These are phyloP conservation scores for Pterostichus madidus DNA, from an alignment of 2,888 invertebrate genomes.

Conservation along the genomic window DNA sequence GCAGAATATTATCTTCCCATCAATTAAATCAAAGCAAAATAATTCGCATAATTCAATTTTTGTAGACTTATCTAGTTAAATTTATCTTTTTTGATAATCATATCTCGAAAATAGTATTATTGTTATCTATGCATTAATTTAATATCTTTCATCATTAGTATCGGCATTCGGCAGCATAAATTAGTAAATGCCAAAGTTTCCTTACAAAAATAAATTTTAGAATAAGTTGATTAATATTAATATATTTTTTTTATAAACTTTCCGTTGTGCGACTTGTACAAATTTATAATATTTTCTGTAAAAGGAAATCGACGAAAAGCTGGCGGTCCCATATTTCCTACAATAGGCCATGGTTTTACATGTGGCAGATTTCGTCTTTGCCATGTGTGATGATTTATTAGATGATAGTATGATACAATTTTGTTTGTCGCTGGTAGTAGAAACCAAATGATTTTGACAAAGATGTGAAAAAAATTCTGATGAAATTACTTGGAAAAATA, in stretches of 20 bases:
- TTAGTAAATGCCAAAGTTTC: constrained; percentile 71
- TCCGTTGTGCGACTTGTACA: background rate
- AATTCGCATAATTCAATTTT: constrained; percentile 36
- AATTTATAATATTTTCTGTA: background rate
- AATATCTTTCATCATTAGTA: constrained; percentile 79
- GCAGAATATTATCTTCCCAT: too few species aligned
- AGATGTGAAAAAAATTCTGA: background rate
- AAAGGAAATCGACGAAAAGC: background rate
- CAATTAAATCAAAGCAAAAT: background rate
- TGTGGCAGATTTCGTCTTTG: constrained; percentile 38
- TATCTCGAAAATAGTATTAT: too few species aligned
- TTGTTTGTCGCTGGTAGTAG: background rate
- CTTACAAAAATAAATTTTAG: constrained; percentile 61
- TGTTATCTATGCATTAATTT: too few species aligned
- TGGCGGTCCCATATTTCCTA: constrained; percentile 69
- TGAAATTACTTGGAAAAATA: too few species aligned
- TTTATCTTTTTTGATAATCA: too few species aligned
- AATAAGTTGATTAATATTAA: too few species aligned
- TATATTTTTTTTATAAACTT: background rate
- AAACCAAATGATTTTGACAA: background rate
- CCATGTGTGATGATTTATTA: constrained; percentile 36
- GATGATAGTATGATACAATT: background rate
- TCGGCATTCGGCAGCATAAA: constrained; percentile 75
- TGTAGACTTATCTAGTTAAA: too few species aligned
- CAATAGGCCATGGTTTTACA: constrained; percentile 68